phyloP scores from a whole-genome alignment of 2,888 invertebrate genomes.

The Phortica magna region DNA sequence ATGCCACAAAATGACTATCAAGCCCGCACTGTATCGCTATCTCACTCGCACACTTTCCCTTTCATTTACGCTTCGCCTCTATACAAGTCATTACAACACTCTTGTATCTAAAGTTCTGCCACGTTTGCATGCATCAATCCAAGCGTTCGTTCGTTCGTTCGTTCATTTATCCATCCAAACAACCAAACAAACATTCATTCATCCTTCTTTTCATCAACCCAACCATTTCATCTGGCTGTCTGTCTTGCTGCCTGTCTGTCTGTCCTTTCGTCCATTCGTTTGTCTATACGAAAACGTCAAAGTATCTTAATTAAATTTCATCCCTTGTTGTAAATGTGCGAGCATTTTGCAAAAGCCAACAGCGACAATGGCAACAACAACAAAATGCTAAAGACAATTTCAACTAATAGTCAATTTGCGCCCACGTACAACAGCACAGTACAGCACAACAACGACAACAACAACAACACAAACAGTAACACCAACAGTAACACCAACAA shows the following conservation, averaged over 20 bases:
- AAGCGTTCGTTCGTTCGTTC: not conserved
- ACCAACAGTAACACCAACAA: slow-evolving; percentile 31
- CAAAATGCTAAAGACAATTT: slow-evolving; percentile 26
- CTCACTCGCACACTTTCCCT: not conserved
- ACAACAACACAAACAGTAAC: slow-evolving; percentile 30
- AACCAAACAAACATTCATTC: not conserved
- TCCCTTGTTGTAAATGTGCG: slow-evolving; percentile 55
- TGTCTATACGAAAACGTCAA: slow-evolving; percentile 60
- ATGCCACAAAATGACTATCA: not conserved
- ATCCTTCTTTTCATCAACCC: not conserved
- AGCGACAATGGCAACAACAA: slow-evolving; percentile 7
- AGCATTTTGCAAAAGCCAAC: slow-evolving; percentile 28
- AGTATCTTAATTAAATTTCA: slow-evolving; percentile 76
- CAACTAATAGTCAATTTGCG: slow-evolving; percentile 73
- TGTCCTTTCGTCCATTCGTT: slow-evolving; percentile 13
- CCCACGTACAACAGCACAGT: slow-evolving; percentile 47
- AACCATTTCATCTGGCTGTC: not conserved
- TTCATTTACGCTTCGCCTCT: not conserved
- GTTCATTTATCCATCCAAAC: not conserved
- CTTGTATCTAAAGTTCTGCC: slow-evolving; percentile 11
- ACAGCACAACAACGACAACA: not conserved
- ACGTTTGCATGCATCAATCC: not conserved
- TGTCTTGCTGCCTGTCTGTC: slow-evolving; percentile 7
- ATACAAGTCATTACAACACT: slow-evolving; percentile 2
- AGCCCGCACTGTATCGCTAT: not conserved